These are phyloP conservation scores for Lerema accius DNA, from an alignment of 1,140 invertebrate genomes.

Conservation along the genomic window DNA sequence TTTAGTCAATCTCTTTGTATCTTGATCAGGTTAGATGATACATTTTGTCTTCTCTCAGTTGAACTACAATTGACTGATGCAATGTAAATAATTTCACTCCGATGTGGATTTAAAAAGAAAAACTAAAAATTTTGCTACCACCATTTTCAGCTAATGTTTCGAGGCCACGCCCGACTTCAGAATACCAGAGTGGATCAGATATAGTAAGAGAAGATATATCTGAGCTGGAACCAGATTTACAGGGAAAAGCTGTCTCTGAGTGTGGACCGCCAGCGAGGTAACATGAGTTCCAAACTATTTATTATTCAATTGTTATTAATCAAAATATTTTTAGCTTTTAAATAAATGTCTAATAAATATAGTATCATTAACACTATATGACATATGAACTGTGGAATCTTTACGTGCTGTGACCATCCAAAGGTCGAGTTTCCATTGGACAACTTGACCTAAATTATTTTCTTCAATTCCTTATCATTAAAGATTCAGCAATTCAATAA, in stretches of 20 bases:
- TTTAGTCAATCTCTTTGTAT: too few species aligned
- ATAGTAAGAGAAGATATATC: constrained; percentile 86
- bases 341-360: not conserved
- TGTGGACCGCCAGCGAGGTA: constrained; percentile 87
- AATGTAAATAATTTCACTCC: too few species aligned
- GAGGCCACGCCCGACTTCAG: constrained; percentile 71
- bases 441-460: too few species aligned
- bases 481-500: constrained; percentile 10
- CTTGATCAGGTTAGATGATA: too few species aligned
- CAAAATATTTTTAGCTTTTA: constrained; percentile 1
- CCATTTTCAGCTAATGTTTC: constrained; percentile 65
- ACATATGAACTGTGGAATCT: not conserved
- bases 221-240: constrained; percentile 83
- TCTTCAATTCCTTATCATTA: not conserved
- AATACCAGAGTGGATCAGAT: constrained; percentile 85
- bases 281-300: constrained; percentile 47
- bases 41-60: too few species aligned
- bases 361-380: not conserved
- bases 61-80: too few species aligned
- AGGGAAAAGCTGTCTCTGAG: constrained; percentile 74
- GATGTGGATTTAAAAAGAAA: too few species aligned
- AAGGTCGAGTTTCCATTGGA: too few species aligned
- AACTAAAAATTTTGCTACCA: not conserved
- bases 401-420: too few species aligned
- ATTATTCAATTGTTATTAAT: constrained; percentile 5